Percentiles rank a stretch among this genome's conserved stretches.
Evolutionary conservation across 2,888 invertebrate species (phyloP).

Genomic region (Mesopsocus fuscifrons): DNA sequence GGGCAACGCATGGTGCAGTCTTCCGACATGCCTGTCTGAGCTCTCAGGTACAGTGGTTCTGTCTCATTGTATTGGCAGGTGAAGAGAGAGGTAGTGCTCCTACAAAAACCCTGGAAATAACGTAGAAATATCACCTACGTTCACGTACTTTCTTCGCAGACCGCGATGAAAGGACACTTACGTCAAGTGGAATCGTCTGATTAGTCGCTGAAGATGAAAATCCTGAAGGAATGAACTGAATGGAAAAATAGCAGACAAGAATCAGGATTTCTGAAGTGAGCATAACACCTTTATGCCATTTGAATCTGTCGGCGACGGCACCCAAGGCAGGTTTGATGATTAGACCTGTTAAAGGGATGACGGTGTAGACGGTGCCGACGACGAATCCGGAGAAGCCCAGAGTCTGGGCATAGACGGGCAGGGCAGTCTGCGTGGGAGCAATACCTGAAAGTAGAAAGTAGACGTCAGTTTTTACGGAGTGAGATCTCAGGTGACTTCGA

Average conservation of each 20-base stretch:
- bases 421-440: conserved; percentile 59
- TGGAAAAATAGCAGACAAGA: conserved; percentile 45
- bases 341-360: conserved; percentile 59
- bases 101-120: too few species aligned
- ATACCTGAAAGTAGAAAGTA: conserved; percentile 39
- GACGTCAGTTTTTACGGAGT: too few species aligned
- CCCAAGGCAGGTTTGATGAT: conserved; percentile 66
- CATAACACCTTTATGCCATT: conserved; percentile 52
- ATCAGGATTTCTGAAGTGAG: conserved; percentile 50
- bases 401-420: conserved; percentile 51
- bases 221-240: conserved; percentile 32
- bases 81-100: too few species aligned
- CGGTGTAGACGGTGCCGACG: conserved; percentile 58
- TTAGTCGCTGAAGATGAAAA: neutral
- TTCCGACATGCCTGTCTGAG: too few species aligned
- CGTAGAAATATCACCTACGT: too few species aligned
- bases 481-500: too few species aligned
- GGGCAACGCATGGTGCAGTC: too few species aligned
- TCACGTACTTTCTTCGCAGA: too few species aligned
- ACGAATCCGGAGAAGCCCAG: conserved; percentile 60
- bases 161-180: too few species aligned
- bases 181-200: too few species aligned
- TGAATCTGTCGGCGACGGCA: conserved; percentile 58
- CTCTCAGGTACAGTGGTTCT: too few species aligned
- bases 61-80: too few species aligned